Base-by-base conservation (phyloP, 2,797 vertebrate genomes). In the Pteropus rufus region DNA sequence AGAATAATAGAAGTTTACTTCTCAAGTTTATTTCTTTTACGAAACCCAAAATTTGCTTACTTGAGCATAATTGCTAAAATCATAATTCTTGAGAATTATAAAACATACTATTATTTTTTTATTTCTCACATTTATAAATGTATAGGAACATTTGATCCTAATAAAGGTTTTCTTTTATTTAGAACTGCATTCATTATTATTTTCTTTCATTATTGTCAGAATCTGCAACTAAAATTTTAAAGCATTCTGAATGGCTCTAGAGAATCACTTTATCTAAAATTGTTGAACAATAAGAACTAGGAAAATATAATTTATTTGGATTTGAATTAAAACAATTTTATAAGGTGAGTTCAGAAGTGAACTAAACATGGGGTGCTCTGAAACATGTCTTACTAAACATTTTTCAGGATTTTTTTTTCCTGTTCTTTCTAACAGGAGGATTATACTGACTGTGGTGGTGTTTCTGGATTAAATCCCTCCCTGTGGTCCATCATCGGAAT, bases 381-480 rank as follows among this genome's bases (percentile, higher is more conserved):
- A 31, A 87, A 86, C 23, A 41, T 73, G 24, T 36, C 46, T 76
- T 70, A 5, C 11, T 58, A 36, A 83, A 4, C 83, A 80, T 64
- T 90, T 88, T 90, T 95, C 62, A 81, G 58, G 73, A 62, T 97
- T 67, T 56, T n/a, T 67, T 76, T 95, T 19, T 89, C n/a, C 29
- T 98, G 91, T 94, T 98, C 96, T 98, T 96, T 34, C 90, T 92
- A 44, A 98, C 99, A 99, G 99, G 99, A 99, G 96, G 99, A 99
- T 98, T 99, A 99, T 23, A 99, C 99, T 1, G 99, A 99, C 97
- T 99, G 99, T 18, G 99, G 99, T 96, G 99, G 99, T 12, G 99
- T 98, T 98, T 99, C 99, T 98, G 98, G 98, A 93, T 97, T 99
- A 97, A 99, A 97, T 94, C 99, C 99, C n/a, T 99, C 99, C 69